These are phyloP conservation scores for Eilema caniola DNA, from an alignment of 2,888 invertebrate genomes.

Conservation along the genomic window DNA sequence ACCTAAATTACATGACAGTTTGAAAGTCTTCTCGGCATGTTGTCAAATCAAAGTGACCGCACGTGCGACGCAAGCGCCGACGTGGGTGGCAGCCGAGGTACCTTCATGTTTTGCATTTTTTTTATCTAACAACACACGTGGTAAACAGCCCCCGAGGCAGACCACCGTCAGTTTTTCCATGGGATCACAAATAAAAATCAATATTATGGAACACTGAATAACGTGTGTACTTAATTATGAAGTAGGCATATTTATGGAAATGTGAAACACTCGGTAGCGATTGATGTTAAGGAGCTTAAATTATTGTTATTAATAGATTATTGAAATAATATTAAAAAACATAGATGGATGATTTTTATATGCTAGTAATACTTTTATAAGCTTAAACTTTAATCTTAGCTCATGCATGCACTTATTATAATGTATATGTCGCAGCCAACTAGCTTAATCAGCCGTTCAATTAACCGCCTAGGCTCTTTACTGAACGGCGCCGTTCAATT, in stretches of 20 bases:
- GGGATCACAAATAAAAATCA: slow-evolving; percentile 28
- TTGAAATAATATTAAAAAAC: too few relatives aligned
- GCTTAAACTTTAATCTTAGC: too few relatives aligned
- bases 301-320: not conserved
- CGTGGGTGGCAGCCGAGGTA: slow-evolving; percentile 56
- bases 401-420: too few relatives aligned
- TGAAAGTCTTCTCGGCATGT: slow-evolving; percentile 18
- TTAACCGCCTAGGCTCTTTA: too few relatives aligned
- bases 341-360: too few relatives aligned
- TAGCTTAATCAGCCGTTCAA: too few relatives aligned
- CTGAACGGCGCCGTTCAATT: too few relatives aligned
- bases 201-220: not conserved
- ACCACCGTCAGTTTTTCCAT: slow-evolving; percentile 48
- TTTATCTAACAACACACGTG: slow-evolving; percentile 65
- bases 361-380: too few relatives aligned
- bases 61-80: slow-evolving; percentile 55
- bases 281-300: not conserved
- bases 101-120: slow-evolving; percentile 48
- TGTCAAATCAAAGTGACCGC: slow-evolving; percentile 55
- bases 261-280: not conserved
- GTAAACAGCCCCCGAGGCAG: slow-evolving; percentile 59
- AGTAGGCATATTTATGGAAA: not conserved
- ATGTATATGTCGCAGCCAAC: too few relatives aligned
- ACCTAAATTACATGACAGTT: slow-evolving; percentile 27
- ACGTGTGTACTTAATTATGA: not conserved